Conservation (phyloP, 2,888 invertebrate genomes). For the Cryptocephalus primarius region DNA sequence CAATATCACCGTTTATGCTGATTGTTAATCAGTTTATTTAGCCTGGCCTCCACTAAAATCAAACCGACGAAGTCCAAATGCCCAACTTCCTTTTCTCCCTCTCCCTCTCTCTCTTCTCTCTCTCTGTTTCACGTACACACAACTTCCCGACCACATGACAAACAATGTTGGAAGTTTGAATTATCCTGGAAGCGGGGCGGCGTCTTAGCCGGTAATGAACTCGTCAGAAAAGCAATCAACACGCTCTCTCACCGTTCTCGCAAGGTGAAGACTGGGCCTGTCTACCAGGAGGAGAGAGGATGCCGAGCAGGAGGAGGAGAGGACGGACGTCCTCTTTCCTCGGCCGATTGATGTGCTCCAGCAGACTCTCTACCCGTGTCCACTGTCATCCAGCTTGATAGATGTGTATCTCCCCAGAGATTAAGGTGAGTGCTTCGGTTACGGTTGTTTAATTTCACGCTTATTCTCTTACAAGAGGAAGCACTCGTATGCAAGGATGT, state of each 20-base stretch:
- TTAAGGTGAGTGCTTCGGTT: neutral
- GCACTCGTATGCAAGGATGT: no score
- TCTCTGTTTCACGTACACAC: neutral
- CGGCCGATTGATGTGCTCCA: neutral
- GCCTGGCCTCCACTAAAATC: no score
- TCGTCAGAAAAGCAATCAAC: constrained; percentile 29
- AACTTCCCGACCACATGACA: constrained; percentile 11
- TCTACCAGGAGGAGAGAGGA: constrained; percentile 2
- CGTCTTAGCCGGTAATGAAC: constrained; percentile 11
- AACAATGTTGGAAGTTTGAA: constrained; percentile 17
- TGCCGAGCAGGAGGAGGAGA: neutral
- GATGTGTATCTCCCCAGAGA: neutral
- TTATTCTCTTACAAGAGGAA: neutral
- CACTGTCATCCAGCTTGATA: neutral
- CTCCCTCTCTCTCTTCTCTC: no score
- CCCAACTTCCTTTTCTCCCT: no score
- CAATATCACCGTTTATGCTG: no score
- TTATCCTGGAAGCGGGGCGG: constrained; percentile 21
- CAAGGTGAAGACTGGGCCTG: constrained; percentile 18
- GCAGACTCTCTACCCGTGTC: neutral
- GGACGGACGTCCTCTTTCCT: neutral
- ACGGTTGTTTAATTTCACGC: neutral
- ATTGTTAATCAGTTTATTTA: no score
- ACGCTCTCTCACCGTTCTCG: constrained; percentile 19
- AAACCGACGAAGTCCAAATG: no score